Evolutionary conservation across 2,113 vertebrate genomes (phyloP).

Genomic region (Acrocephalus kingi): DNA sequence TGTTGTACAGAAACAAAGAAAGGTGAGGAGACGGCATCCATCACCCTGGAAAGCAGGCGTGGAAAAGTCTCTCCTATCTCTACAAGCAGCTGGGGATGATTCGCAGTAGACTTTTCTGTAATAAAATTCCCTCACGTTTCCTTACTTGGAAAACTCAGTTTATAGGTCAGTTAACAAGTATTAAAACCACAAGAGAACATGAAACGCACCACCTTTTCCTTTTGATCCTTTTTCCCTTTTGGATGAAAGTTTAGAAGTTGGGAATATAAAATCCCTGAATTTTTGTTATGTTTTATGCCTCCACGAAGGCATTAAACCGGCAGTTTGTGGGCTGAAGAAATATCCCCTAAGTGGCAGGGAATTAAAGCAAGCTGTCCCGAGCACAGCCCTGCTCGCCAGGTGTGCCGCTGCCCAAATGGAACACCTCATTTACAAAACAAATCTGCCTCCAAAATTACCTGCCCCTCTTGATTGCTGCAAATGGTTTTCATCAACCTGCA

Average conservation of each 20-base stretch:
- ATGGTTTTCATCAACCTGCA: constrained; percentile 58
- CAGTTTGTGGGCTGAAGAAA: constrained; percentile 62
- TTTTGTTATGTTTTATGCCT: constrained; percentile 68
- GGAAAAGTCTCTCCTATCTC: constrained; percentile 45
- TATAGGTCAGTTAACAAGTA: constrained; percentile 75
- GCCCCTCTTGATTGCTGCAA: constrained; percentile 30
- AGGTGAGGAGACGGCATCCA: neutral
- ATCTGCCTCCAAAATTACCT: constrained; percentile 59
- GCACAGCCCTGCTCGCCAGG: constrained; percentile 50
- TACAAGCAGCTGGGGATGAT: constrained; percentile 53
- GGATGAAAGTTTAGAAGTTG: constrained; percentile 66
- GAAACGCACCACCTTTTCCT: constrained; percentile 53
- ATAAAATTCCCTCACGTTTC: constrained; percentile 65
- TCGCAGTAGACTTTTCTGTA: constrained; percentile 52
- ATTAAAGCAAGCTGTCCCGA: constrained; percentile 58
- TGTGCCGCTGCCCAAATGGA: constrained; percentile 49
- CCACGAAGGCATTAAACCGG: constrained; percentile 60
- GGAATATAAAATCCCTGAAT: constrained; percentile 55
- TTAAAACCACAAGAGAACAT: constrained; percentile 73
- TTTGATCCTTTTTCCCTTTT: constrained; percentile 63
- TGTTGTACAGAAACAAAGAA: constrained; percentile 12
- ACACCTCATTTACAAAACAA: constrained; percentile 69
- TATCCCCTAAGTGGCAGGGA: constrained; percentile 22
- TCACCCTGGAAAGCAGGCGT: constrained; percentile 11
- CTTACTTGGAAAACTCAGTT: constrained; percentile 72